Evolutionary conservation across 1,140 invertebrate genomes (phyloP), one percentile per base, ranked within the genome.

Genomic region (Diachasmimorpha longicaudata): DNA sequence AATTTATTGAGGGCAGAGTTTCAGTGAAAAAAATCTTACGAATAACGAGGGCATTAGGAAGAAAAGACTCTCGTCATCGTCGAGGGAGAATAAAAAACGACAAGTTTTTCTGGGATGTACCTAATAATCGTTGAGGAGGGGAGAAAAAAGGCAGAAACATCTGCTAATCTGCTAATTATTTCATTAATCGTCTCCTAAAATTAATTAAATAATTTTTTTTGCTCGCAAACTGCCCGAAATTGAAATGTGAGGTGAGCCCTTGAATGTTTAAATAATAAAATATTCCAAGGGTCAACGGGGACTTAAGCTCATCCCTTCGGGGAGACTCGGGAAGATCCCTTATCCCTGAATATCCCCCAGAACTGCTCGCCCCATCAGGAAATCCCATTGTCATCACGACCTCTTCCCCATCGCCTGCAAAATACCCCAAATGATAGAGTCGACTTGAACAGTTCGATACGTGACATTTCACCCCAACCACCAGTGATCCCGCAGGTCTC

Each of bases 1-100:
- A 72, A 81, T 85, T 85, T 82, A 81, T 82, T 81, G 79, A 66
- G 52, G 74, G 79, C 75, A 77, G 77, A 2, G 10, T 4, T 21
- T 19, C 4, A 23, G 23, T 25, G 58, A 23, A 63, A 63, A 63
- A 63, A 63, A 63, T 25, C 25, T 63, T 31, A 31, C 58, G 23
- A 63, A 63, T 63, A 63, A 63, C 31, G 58, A 63, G 58, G 58
- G 58, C 58, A 31, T 23, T 63, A 63, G 58, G 23, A 13, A 25
- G 31, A 63, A 63, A 63, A 63, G 58, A 63, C 0, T 14, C 14
- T 23, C 19, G 31, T 63, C 10, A 31, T 55, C n/a, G 8, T 19
- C 10, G 23, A 63, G 48, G 31, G 31, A 52, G 48, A 52, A 52
- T 52, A 52, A 52, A 52, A 52, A 52, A 52, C n/a, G n/a, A 52